phyloP scores from a whole-genome alignment of 2,888 invertebrate species.

The Melanostoma mellinum region DNA sequence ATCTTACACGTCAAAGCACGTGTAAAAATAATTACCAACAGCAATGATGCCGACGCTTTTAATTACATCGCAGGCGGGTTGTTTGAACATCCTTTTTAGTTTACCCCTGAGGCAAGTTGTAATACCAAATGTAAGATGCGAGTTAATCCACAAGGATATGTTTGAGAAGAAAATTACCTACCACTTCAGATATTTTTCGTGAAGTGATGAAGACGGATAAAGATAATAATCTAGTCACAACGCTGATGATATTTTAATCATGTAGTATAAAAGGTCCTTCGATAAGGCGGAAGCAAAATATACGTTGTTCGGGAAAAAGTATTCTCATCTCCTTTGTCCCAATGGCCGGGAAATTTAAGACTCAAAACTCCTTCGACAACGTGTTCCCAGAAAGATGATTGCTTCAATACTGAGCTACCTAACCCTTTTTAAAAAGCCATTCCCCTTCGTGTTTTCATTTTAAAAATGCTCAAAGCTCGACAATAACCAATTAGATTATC shows the following conservation, averaged over 20 bases:
- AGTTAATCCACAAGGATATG: slow-evolving; percentile 19
- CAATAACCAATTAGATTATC: slow-evolving; percentile 72
- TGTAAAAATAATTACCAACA: slow-evolving; percentile 70
- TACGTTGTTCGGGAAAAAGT: no score
- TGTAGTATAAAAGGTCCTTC: not conserved
- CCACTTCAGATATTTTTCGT: slow-evolving; percentile 31
- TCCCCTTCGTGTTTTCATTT: slow-evolving; percentile 40
- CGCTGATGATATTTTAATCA: no score
- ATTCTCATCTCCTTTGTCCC: no score
- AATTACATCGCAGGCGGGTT: slow-evolving; percentile 57
- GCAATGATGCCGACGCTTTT: slow-evolving; percentile 58
- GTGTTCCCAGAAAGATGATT: no score
- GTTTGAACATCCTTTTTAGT: slow-evolving; percentile 26
- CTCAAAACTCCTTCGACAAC: no score
- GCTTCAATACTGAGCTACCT: not conserved
- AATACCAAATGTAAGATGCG: slow-evolving; percentile 13
- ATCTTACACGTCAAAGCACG: slow-evolving; percentile 62
- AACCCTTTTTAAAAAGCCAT: slow-evolving; percentile 12
- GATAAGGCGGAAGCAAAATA: not conserved
- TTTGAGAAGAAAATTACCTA: slow-evolving; percentile 44
- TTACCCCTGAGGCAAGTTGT: slow-evolving; percentile 45
- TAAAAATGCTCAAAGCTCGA: slow-evolving; percentile 67
- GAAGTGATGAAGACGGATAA: slow-evolving; percentile 13
- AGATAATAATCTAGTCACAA: not conserved
- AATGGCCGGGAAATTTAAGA: no score